A percentile compares a stretch with the other conserved stretches of the same genome.
These are phyloP conservation scores for Bufo bufo DNA, from an alignment of 2,113 vertebrate genomes.

Conservation along the genomic window DNA sequence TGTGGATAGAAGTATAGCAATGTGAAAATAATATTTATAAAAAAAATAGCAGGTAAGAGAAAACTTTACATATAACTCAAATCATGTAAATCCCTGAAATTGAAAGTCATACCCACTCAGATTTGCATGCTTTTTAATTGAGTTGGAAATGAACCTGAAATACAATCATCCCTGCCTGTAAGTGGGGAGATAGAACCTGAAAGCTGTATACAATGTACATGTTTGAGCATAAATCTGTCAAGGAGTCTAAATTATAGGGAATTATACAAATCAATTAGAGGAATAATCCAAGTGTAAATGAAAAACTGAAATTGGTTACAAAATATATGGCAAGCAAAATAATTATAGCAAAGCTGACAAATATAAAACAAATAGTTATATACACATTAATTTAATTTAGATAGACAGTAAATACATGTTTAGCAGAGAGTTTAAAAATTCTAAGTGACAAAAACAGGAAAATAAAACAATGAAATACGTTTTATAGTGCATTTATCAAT, in stretches of 20 bases:
- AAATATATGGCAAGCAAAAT: constrained; percentile 7
- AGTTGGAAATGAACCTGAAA: constrained; percentile 36
- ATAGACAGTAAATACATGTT: neutral
- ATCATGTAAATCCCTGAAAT: constrained; percentile 38
- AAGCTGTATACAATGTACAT: constrained; percentile 38
- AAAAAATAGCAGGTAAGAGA: neutral
- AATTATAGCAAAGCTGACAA: constrained; percentile 30
- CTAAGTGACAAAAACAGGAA: neutral
- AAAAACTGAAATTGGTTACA: constrained; percentile 32
- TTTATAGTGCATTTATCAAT: neutral
- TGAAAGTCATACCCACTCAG: constrained; percentile 5
- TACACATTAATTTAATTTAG: constrained; percentile 21
- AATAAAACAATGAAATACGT: neutral
- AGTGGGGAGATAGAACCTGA: constrained; percentile 20
- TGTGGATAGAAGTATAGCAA: neutral
- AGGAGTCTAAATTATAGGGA: constrained; percentile 45
- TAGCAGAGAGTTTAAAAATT: neutral
- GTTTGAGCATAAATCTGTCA: constrained; percentile 43
- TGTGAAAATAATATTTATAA: neutral
- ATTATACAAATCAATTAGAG: constrained; percentile 54
- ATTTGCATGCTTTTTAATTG: constrained; percentile 36
- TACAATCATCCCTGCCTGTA: constrained; percentile 5
- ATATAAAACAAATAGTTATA: constrained; percentile 15
- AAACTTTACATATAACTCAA: constrained; percentile 27
- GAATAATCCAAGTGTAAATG: constrained; percentile 51